Evolutionary conservation across 2,113 vertebrate species (phyloP).

Genomic region (Atractosteus spatula): DNA sequence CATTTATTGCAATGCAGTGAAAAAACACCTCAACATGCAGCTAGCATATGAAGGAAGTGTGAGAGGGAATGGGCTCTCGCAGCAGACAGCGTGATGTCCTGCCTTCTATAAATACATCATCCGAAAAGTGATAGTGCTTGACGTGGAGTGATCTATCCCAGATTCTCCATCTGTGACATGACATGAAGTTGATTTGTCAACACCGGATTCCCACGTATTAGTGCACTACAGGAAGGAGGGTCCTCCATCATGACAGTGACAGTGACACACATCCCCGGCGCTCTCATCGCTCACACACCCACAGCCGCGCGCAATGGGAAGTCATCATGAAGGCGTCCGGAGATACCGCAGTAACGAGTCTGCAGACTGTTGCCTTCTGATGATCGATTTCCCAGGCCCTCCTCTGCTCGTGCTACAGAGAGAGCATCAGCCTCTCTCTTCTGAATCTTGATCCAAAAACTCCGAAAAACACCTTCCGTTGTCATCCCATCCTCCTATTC

Average conservation of each 20-base stretch:
- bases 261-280: not conserved
- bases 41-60: too few relatives aligned
- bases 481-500: too few relatives aligned
- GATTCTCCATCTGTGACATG: constrained; percentile 1
- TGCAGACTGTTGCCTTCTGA: too few relatives aligned
- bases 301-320: not conserved
- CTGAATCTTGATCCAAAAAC: too few relatives aligned
- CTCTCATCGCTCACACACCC: not conserved
- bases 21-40: too few relatives aligned
- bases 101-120: not conserved
- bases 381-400: too few relatives aligned
- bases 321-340: not conserved
- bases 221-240: not conserved
- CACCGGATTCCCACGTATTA: not conserved
- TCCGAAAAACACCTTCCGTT: too few relatives aligned
- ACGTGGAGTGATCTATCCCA: not conserved
- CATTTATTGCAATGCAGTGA: too few relatives aligned
- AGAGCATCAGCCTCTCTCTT: too few relatives aligned
- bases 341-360: too few relatives aligned
- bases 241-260: not conserved
- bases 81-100: not conserved
- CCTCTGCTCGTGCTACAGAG: too few relatives aligned
- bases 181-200: constrained; percentile 1
- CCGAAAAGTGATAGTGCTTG: not conserved
- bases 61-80: not conserved